phyloP scores from a whole-genome alignment of 1,140 invertebrate genomes.

The Drosophila murphyi region DNA sequence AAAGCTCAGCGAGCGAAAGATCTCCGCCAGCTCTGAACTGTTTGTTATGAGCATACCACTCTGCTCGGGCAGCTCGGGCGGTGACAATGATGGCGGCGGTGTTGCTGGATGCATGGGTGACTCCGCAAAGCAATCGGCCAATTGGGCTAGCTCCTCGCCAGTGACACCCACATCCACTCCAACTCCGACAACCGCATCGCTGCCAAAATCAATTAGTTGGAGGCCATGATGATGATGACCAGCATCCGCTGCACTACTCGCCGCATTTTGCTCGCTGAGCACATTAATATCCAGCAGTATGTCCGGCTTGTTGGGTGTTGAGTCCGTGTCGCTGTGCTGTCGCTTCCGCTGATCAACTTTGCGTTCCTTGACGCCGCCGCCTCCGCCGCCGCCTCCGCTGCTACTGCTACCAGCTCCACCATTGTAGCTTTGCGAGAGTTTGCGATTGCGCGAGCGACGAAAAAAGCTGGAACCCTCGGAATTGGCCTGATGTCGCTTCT shows the following conservation, averaged over 20 bases:
- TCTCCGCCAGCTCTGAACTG: conserved; percentile 76
- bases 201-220: conserved; percentile 75
- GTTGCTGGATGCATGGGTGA: conserved; percentile 73
- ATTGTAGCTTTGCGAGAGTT: conserved; percentile 82
- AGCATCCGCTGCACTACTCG: conserved; percentile 21
- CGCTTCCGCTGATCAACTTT: conserved; percentile 67
- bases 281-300: conserved; percentile 82
- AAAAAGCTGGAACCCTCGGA: conserved; percentile 78
- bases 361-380: conserved; percentile 61
- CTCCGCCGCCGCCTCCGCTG: conserved; percentile 21
- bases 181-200: conserved; percentile 20
- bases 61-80: conserved; percentile 71
- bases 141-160: conserved; percentile 69
- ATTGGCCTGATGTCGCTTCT: conserved; percentile 73
- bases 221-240: conserved; percentile 34
- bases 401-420: conserved; percentile 44
- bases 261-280: conserved; percentile 64
- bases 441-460: conserved; percentile 72
- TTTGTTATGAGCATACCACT: conserved; percentile 69
- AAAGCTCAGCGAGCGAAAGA: conserved; percentile 81
- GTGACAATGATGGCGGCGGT: conserved; percentile 77
- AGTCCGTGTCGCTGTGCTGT: conserved; percentile 80
- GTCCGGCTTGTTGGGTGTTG: conserved; percentile 78
- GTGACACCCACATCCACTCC: conserved; percentile 27
- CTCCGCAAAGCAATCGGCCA: conserved; percentile 73